Conservation (phyloP, 2,888 invertebrate species). For the Heliconius hortense region DNA sequence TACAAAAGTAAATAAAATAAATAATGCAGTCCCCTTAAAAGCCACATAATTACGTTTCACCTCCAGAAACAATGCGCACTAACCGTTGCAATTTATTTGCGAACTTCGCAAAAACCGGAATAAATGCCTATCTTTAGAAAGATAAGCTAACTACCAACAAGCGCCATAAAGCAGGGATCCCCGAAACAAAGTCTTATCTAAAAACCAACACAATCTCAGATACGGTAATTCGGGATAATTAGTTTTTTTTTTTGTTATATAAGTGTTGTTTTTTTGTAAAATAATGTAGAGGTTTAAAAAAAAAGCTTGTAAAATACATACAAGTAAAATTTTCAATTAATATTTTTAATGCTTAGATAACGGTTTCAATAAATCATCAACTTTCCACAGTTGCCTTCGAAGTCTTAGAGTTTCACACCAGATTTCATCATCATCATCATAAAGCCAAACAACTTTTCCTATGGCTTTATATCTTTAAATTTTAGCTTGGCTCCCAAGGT, state of each 20-base stretch:
- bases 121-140: slow-evolving; percentile 29
- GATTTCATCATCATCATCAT: too few relatives aligned
- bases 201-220: slow-evolving; percentile 44
- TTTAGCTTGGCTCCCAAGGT: too few relatives aligned
- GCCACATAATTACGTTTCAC: slow-evolving; percentile 3
- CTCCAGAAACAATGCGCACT: slow-evolving; percentile 12
- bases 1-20: neutral
- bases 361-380: too few relatives aligned
- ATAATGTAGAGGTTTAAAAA: too few relatives aligned
- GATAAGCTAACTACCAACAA: slow-evolving; percentile 42
- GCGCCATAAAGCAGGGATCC: slow-evolving; percentile 41
- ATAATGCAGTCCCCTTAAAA: neutral
- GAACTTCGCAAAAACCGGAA: slow-evolving; percentile 30
- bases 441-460: too few relatives aligned
- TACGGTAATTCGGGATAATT: slow-evolving; percentile 46
- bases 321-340: too few relatives aligned
- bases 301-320: too few relatives aligned
- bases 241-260: slow-evolving; percentile 35
- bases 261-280: neutral
- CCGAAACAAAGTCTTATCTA: slow-evolving; percentile 40
- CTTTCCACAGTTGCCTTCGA: too few relatives aligned
- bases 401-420: too few relatives aligned
- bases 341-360: too few relatives aligned
- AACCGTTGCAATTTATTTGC: slow-evolving; percentile 38
- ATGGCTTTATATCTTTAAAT: too few relatives aligned